Base-by-base conservation (phyloP, 2,113 vertebrate genomes). In the Vidua chalybeata region DNA sequence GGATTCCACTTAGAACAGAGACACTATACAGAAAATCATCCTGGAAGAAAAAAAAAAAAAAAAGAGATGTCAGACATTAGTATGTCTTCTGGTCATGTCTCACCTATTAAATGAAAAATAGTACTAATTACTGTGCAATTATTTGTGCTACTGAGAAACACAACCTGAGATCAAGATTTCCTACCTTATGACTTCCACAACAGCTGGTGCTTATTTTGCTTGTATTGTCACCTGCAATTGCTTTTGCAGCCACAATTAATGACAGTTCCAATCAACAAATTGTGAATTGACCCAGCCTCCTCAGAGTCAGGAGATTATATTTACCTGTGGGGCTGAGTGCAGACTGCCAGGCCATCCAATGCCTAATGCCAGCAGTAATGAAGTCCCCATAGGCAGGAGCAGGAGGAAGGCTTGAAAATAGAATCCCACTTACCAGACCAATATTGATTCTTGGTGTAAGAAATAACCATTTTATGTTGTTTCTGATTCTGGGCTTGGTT, bases 11-110 rank as follows among this genome's bases (percentile, higher is more conserved):
- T 96, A 99, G 95, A 97, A 99, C 98, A 79, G 99, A 99, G 86
- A 99, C 99, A 28, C 99, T 99, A 85, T 98, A 99, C 85, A 99
- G 98, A 96, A 99, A 99, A 94, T 99, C 98, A 75, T 99, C 99
- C 99, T 99, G 95, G n/a, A 13, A 3, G 2, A 2, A 93, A 74
- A 97, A 94, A 96, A 31, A 52, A 43, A 96, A 31, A 52, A 45
- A 30, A 43, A 58, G 1, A 46, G 0, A 88, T 41, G 27, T 22
- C 83, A 97, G 80, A 68, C 80, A 75, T 97, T 89, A 97, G 35
- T 49, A 51, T 8, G 26, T 85, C 28, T 45, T 55, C 75, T 77
- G 72, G 61, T 31, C 10, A 1, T 48, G 46, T 11, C 15, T 30
- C 51, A 45, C 26, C 74, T 17, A 64, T 49, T 64, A 68, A 49